Conservation (phyloP, 2,888 invertebrate genomes). For the Argyra leucocephala region DNA sequence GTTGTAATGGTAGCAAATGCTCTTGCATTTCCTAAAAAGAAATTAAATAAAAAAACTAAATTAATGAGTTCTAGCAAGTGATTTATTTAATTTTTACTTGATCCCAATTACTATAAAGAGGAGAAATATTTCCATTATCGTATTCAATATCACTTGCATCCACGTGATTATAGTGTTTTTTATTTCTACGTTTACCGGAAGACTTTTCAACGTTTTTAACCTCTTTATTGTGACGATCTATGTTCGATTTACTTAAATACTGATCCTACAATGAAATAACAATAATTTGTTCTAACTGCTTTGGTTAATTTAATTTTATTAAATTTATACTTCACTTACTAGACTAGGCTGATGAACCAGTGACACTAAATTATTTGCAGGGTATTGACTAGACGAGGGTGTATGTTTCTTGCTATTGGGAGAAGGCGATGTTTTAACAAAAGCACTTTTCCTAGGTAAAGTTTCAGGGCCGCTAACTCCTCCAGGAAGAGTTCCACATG, state of each 20-base stretch:
- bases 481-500: conserved; percentile 14
- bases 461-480: conserved; percentile 10
- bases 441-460: conserved; percentile 10
- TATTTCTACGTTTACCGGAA: conserved; percentile 20
- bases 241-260: conserved; percentile 43
- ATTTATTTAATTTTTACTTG: conserved; percentile 35
- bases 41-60: neutral
- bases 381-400: conserved; percentile 23
- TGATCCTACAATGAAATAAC: conserved; percentile 25
- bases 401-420: conserved; percentile 7
- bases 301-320: neutral
- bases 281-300: neutral
- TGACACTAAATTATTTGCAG: conserved; percentile 19
- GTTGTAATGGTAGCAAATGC: conserved; percentile 72
- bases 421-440: conserved; percentile 20
- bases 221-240: conserved; percentile 35
- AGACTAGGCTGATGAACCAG: conserved; percentile 19
- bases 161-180: conserved; percentile 29
- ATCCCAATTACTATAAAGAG: conserved; percentile 66
- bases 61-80: neutral
- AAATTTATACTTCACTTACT: conserved; percentile 14
- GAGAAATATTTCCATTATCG: conserved; percentile 53
- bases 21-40: conserved; percentile 52
- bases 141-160: conserved; percentile 46
- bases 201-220: conserved; percentile 23